phyloP scores from a whole-genome alignment of 1,140 invertebrate species.

The Temnothorax longispinosus region DNA sequence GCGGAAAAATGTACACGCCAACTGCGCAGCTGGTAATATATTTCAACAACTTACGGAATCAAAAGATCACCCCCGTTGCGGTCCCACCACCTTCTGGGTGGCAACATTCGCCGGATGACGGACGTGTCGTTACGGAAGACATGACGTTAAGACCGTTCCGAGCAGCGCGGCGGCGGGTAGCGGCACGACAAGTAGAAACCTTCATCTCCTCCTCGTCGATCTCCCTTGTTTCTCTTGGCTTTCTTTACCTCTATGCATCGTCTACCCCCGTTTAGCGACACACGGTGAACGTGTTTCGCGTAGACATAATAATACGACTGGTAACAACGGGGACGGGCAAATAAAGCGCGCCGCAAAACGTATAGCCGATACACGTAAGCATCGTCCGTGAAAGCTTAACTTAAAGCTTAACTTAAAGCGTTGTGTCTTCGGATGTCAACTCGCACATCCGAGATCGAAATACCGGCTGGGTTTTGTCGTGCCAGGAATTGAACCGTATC shows the following conservation, averaged over 20 bases:
- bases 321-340: conserved; percentile 75
- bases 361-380: conserved; percentile 76
- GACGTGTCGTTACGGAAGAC: conserved; percentile 60
- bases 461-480: conserved; percentile 79
- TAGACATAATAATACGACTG: conserved; percentile 83
- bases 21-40: conserved; percentile 30
- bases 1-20: conserved; percentile 15
- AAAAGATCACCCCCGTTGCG: conserved; percentile 31
- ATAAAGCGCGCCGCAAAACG: conserved; percentile 74
- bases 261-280: not conserved
- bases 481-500: conserved; percentile 69
- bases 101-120: conserved; percentile 50
- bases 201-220: conserved; percentile 32
- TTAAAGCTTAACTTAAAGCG: conserved; percentile 70
- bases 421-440: conserved; percentile 66
- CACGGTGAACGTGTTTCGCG: conserved; percentile 56
- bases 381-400: conserved; percentile 68
- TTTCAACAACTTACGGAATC: conserved; percentile 57
- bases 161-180: not conserved
- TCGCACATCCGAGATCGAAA: conserved; percentile 79
- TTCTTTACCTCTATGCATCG: conserved; percentile 33
- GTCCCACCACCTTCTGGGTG: conserved; percentile 49
- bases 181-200: conserved; percentile 21
- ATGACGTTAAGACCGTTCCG: conserved; percentile 56
- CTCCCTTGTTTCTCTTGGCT: conserved; percentile 27